A percentile compares a stretch with the other conserved stretches of the same genome.
These are phyloP conservation scores for Adelognathus sp. DNA, from an alignment of 2,888 invertebrate genomes.

Conservation along the genomic window DNA sequence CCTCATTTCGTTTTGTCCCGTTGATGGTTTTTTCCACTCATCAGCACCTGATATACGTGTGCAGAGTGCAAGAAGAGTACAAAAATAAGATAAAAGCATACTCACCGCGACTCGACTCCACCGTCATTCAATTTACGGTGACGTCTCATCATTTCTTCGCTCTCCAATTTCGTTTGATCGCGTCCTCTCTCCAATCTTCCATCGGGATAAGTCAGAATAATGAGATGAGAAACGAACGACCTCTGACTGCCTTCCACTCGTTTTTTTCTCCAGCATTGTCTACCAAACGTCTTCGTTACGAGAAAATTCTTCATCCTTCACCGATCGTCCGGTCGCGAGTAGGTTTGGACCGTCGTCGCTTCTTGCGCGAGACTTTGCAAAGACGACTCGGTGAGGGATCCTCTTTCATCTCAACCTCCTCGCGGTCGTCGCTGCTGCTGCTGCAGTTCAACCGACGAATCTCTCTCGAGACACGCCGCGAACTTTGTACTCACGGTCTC, in stretches of 20 bases:
- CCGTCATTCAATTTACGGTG: neutral
- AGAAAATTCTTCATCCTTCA: conserved; percentile 4
- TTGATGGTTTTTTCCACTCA: conserved; percentile 10
- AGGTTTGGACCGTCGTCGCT: neutral
- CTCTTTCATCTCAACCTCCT: neutral
- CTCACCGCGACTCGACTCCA: neutral
- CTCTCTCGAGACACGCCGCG: neutral
- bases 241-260: neutral
- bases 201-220: conserved; percentile 47
- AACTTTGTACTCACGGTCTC: neutral
- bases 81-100: neutral
- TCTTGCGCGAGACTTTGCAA: neutral
- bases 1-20: conserved; percentile 8
- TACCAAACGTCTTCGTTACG: conserved; percentile 2
- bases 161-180: conserved; percentile 1
- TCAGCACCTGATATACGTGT: conserved; percentile 8
- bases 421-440: neutral
- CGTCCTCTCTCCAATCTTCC: conserved; percentile 33
- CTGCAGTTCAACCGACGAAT: neutral
- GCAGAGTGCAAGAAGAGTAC: neutral
- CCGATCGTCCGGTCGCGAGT: neutral
- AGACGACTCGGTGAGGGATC: neutral
- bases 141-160: neutral
- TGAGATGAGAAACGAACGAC: conserved; percentile 31
- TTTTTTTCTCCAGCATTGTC: neutral